Percentiles rank a stretch among this genome's conserved stretches.
phyloP scores from a whole-genome alignment of 2,888 invertebrate species.

The Trichopria drosophilae region DNA sequence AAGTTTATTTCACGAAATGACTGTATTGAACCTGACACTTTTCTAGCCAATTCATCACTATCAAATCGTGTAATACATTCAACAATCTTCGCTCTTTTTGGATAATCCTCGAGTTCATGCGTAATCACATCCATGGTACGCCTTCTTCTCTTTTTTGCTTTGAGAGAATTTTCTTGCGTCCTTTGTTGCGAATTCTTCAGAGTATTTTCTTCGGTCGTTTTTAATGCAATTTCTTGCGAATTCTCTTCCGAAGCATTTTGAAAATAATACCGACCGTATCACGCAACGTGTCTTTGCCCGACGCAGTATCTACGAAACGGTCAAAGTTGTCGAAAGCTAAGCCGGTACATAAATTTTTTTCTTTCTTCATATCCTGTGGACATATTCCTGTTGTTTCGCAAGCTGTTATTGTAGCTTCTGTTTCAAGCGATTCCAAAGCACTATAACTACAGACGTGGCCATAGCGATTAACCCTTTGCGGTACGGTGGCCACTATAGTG shows the following conservation, averaged over 20 bases:
- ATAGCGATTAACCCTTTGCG: too few relatives aligned
- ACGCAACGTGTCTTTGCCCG: too few relatives aligned
- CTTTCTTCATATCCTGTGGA: slow-evolving; percentile 14
- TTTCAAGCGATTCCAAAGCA: slow-evolving; percentile 41
- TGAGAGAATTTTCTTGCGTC: too few relatives aligned
- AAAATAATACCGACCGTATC: too few relatives aligned
- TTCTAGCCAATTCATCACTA: slow-evolving; percentile 7
- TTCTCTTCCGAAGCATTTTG: too few relatives aligned
- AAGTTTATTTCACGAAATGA: slow-evolving; percentile 15
- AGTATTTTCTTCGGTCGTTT: too few relatives aligned
- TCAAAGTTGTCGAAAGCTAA: background rate
- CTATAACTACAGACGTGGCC: slow-evolving; percentile 41
- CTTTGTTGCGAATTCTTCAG: too few relatives aligned
- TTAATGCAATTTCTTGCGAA: too few relatives aligned
- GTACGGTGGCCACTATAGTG: too few relatives aligned
- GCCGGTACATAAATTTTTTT: slow-evolving; percentile 3
- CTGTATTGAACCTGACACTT: too few relatives aligned
- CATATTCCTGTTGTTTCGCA: slow-evolving; percentile 15
- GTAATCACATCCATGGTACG: slow-evolving; percentile 25
- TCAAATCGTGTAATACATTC: slow-evolving; percentile 10
- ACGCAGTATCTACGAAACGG: background rate
- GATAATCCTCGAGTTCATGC: slow-evolving; percentile 17
- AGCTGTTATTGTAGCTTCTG: slow-evolving; percentile 38
- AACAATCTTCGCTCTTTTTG: slow-evolving; percentile 17
- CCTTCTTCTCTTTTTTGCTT: slow-evolving; percentile 28